Percentiles rank a stretch among this genome's conserved stretches.
phyloP scores from a whole-genome alignment of 2,797 vertebrate genomes.

The Anguilla obscura region DNA sequence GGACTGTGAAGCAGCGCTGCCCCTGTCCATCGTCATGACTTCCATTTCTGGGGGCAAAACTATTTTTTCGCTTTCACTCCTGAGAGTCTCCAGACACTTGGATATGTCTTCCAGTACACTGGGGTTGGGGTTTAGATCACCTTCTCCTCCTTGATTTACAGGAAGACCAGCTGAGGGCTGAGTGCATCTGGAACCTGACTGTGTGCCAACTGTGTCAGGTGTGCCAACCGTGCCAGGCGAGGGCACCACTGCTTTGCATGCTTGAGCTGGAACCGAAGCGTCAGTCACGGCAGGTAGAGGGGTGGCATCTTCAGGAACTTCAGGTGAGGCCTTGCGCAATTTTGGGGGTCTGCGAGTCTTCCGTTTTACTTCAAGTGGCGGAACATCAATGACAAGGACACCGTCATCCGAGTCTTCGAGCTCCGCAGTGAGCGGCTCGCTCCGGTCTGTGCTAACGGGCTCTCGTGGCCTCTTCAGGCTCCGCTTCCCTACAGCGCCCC shows the following conservation, averaged over 20 bases:
- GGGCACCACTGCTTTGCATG: neutral
- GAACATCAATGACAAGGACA: slow-evolving; percentile 68
- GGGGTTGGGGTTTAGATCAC: slow-evolving; percentile 11
- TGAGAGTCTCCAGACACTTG: slow-evolving; percentile 54
- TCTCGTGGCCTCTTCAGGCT: slow-evolving; percentile 45
- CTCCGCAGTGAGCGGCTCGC: slow-evolving; percentile 43
- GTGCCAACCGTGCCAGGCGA: neutral
- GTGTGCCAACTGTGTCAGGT: neutral
- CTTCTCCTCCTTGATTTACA: slow-evolving; percentile 24
- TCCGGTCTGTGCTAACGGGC: neutral
- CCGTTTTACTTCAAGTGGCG: slow-evolving; percentile 35
- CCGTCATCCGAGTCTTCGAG: slow-evolving; percentile 67
- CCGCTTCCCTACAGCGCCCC: slow-evolving; percentile 41
- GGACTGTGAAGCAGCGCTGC: slow-evolving; percentile 7
- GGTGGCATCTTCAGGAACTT: slow-evolving; percentile 32
- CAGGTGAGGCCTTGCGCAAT: slow-evolving; percentile 29
- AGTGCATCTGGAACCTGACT: neutral
- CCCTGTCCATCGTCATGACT: neutral
- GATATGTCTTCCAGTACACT: slow-evolving; percentile 51
- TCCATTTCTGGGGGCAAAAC: slow-evolving; percentile 36
- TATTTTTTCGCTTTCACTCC: slow-evolving; percentile 45
- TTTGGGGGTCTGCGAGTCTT: slow-evolving; percentile 46
- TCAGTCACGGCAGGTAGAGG: neutral
- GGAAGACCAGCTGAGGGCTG: neutral
- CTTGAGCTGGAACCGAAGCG: neutral